Percentiles rank a stretch among this genome's conserved stretches.
phyloP scores from a whole-genome alignment of 2,113 vertebrate species.

The Caranx ignobilis region DNA sequence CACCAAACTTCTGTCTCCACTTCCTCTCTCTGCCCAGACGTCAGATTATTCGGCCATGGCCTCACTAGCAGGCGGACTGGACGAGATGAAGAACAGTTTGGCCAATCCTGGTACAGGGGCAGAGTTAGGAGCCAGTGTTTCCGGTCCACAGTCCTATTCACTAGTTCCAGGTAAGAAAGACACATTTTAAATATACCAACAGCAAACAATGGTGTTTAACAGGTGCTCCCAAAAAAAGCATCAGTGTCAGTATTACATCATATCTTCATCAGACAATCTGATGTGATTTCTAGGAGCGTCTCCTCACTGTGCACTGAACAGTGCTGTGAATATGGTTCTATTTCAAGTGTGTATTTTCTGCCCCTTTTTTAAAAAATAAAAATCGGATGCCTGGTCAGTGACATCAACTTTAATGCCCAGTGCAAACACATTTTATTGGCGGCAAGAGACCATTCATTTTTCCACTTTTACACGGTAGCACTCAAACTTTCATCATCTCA shows the following conservation, averaged over 20 bases:
- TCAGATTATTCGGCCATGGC: constrained; percentile 97
- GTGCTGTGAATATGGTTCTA: background rate
- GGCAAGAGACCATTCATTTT: background rate
- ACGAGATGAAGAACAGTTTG: constrained; percentile 98
- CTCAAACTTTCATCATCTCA: background rate
- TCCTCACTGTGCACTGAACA: background rate
- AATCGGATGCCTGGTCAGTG: background rate
- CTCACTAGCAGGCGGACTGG: constrained; percentile 94
- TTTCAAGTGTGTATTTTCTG: background rate
- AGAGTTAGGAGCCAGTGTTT: constrained; percentile 91
- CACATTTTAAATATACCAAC: background rate
- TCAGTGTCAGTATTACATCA: background rate
- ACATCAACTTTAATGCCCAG: background rate
- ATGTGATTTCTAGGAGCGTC: background rate
- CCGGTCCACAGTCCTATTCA: constrained; percentile 95
- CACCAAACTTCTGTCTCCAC: constrained; percentile 42
- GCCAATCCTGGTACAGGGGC: constrained; percentile 90
- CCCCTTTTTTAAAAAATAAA: background rate
- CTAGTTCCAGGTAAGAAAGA: constrained; percentile 92
- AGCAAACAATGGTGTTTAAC: background rate
- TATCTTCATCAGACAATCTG: background rate
- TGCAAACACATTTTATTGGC: background rate
- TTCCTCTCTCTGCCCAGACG: constrained; percentile 84
- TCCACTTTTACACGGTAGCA: background rate
- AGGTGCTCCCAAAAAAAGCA: background rate